Evolutionary conservation across 2,113 vertebrate species (phyloP).

Genomic region (Falco punctatus): DNA sequence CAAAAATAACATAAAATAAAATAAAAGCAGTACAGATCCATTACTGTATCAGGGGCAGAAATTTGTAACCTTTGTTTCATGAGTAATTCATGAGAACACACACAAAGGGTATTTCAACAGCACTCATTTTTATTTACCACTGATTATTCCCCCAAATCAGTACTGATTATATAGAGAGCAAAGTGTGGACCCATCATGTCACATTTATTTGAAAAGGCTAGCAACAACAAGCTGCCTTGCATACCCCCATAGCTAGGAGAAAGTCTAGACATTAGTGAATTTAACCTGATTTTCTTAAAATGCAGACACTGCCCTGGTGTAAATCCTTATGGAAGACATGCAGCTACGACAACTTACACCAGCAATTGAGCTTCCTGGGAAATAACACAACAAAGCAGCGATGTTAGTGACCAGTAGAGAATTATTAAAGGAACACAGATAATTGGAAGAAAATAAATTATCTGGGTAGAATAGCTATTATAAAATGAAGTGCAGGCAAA

Average conservation of each 20-base stretch:
- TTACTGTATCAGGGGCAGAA: not conserved
- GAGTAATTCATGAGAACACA: constrained; percentile 54
- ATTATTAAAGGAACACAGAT: constrained; percentile 49
- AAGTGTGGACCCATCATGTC: constrained; percentile 1
- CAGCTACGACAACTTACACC: not conserved
- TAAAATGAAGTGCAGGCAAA: constrained; percentile 21
- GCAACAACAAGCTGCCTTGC: not conserved
- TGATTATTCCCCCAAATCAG: constrained; percentile 49
- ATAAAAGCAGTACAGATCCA: not conserved
- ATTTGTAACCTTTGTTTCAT: constrained; percentile 38
- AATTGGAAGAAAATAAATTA: constrained; percentile 51
- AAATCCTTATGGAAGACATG: constrained; percentile 41
- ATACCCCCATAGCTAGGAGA: not conserved
- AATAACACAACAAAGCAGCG: constrained; percentile 18
- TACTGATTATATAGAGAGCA: constrained; percentile 32
- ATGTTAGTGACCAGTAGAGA: constrained; percentile 33
- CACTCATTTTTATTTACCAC: constrained; percentile 55
- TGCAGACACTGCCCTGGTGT: not conserved
- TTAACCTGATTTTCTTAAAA: constrained; percentile 22
- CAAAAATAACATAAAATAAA: not conserved
- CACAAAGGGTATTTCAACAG: constrained; percentile 55
- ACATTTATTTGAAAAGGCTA: constrained; percentile 28
- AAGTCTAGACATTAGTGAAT: constrained; percentile 12
- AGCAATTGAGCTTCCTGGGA: not conserved
- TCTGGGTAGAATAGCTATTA: constrained; percentile 9